Conservation (phyloP, 2,888 invertebrate species). For the Rambutsinella grinnellia region DNA sequence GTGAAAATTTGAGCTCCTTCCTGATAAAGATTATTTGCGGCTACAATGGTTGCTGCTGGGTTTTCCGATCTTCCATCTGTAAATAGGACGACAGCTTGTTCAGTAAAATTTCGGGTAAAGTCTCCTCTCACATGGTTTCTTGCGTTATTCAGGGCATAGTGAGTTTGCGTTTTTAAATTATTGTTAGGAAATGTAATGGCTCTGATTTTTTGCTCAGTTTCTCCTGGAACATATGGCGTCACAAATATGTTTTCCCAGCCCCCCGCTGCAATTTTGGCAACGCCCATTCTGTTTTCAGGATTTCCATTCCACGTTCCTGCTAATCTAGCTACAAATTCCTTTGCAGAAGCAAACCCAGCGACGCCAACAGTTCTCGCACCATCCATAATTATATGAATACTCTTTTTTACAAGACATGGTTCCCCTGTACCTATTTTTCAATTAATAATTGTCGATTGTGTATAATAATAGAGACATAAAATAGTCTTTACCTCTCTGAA, state of each 20-base stretch:
- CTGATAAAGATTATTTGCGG: not conserved
- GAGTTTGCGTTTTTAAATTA: constrained; percentile 7
- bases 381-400: constrained; percentile 37
- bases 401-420: too few species aligned
- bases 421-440: too few species aligned
- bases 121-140: not conserved
- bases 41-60: not conserved
- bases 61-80: constrained; percentile 20
- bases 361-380: constrained; percentile 27
- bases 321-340: constrained; percentile 15
- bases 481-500: too few species aligned
- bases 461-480: too few species aligned
- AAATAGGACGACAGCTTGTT: too few species aligned
- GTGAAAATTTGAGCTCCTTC: constrained; percentile 24
- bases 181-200: not conserved
- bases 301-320: constrained; percentile 21
- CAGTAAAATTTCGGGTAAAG: constrained; percentile 12
- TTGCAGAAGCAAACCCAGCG: not conserved
- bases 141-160: not conserved
- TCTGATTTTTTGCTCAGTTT: not conserved
- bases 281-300: constrained; percentile 11
- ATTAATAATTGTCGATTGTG: too few species aligned
- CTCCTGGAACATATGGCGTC: too few species aligned
- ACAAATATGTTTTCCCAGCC: too few species aligned
- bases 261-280: not conserved